Conservation (phyloP, 2,797 vertebrate genomes). For the Cottoperca gobio region DNA sequence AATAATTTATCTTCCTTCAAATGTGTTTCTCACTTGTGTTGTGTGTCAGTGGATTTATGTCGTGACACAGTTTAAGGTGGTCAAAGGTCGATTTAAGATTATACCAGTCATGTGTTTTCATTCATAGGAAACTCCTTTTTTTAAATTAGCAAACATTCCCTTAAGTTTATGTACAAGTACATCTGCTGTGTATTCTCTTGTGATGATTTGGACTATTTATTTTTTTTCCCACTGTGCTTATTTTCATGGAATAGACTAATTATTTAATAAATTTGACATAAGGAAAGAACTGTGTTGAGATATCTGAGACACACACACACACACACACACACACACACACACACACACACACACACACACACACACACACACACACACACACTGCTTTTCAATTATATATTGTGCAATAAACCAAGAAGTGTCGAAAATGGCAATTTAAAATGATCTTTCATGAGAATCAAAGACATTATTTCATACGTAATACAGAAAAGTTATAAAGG, state of each 20-base stretch:
- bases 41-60: constrained; percentile 73
- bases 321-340: constrained; percentile 13
- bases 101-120: constrained; percentile 51
- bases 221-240: constrained; percentile 90
- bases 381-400: background rate
- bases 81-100: constrained; percentile 51
- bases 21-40: constrained; percentile 90
- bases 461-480: background rate
- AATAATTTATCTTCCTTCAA: constrained; percentile 93
- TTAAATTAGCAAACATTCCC: constrained; percentile 87
- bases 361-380: constrained; percentile 14
- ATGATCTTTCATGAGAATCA: background rate
- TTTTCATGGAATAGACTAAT: constrained; percentile 92
- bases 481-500: background rate
- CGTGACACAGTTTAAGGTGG: constrained; percentile 67
- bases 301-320: constrained; percentile 39
- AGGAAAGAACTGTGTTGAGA: constrained; percentile 84
- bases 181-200: constrained; percentile 92
- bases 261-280: constrained; percentile 99
- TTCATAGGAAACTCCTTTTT: constrained; percentile 67
- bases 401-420: background rate
- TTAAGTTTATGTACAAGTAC: constrained; percentile 90
- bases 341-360: constrained; percentile 27
- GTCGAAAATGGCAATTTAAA: background rate
- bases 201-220: constrained; percentile 98